These are phyloP conservation scores for Solenodon paradoxus DNA, from an alignment of 2,113 vertebrate genomes.

Conservation along the genomic window DNA sequence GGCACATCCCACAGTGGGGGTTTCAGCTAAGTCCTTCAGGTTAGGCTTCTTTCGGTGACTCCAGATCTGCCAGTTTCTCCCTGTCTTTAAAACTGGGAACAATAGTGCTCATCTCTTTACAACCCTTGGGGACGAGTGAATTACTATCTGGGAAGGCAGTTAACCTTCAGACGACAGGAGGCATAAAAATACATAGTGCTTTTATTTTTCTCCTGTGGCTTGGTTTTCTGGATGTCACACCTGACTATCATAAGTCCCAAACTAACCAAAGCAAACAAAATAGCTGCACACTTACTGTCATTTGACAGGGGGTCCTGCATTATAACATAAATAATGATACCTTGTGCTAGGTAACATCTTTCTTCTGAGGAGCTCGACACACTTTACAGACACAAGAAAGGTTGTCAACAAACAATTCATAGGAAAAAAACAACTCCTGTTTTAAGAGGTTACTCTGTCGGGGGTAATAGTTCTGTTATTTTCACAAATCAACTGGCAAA, in stretches of 20 bases:
- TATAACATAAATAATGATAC: background rate
- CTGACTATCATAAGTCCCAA: background rate
- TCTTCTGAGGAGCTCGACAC: constrained; percentile 14
- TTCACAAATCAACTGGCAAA: constrained; percentile 10
- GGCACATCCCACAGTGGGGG: background rate
- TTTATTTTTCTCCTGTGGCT: background rate
- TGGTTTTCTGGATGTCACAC: background rate
- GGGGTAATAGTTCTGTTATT: constrained; percentile 25
- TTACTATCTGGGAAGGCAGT: background rate
- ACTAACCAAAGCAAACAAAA: background rate
- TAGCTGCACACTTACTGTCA: background rate
- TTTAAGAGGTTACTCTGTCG: constrained; percentile 13
- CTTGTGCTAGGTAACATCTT: background rate
- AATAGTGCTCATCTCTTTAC: background rate
- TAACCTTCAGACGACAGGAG: background rate
- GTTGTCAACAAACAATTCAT: constrained; percentile 1
- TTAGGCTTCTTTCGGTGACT: background rate
- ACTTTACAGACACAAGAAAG: background rate
- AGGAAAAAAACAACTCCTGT: background rate
- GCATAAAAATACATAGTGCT: background rate
- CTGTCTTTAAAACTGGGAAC: background rate
- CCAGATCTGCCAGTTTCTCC: background rate
- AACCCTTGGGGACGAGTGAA: background rate
- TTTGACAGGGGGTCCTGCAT: background rate
- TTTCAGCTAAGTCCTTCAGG: background rate